Base-by-base conservation (phyloP, 2,888 invertebrate species). In the Drosophila subsilvestris region DNA sequence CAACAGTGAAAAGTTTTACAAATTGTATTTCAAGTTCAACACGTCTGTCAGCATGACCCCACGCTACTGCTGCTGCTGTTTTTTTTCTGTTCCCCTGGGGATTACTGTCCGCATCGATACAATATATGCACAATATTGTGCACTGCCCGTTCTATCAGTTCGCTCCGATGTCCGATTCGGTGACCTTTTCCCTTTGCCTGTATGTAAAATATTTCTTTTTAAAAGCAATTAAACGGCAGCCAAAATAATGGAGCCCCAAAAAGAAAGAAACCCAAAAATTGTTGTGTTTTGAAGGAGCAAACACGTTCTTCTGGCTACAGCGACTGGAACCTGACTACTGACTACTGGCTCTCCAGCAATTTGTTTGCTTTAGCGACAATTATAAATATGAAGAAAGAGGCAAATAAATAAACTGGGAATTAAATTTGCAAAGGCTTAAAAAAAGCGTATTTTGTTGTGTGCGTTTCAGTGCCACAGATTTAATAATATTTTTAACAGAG, bases 1-100 rank as follows among this genome's bases (percentile, higher is more conserved):
- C 18, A 53, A 50, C 49, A 49, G n/a, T 37, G 17, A 18, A 57
- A 63, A 48, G 59, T n/a, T 43, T n/a, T 22, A 57, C 32, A 68
- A 56, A 61, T 55, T 62, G 58, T 55, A 51, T 49, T 74, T 82
- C 70, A 78, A 80, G 74, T 76, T 73, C 63, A 56, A 72, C 57
- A 14, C 53, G 63, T 73, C 65, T 65, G 63, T 70, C 50, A 47
- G 45, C 51, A 58, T 45, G 51, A 14, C 20, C 17, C 9, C 47
- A 2, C 27, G 18, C 20, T 37, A 37, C 49, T 27, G 47, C 43
- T 25, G 7, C 10, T 1, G 25, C 3, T 27, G 4, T 32, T 10
- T 32, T 12, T 4, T 12, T 27, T 27, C 27, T 9, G 9, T 27
- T 2, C 22, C 44, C 50, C 65, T 20, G 22, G 56, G 66, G 43